Conservation (phyloP, 2,888 invertebrate genomes). For the Leucophenga maculata region DNA sequence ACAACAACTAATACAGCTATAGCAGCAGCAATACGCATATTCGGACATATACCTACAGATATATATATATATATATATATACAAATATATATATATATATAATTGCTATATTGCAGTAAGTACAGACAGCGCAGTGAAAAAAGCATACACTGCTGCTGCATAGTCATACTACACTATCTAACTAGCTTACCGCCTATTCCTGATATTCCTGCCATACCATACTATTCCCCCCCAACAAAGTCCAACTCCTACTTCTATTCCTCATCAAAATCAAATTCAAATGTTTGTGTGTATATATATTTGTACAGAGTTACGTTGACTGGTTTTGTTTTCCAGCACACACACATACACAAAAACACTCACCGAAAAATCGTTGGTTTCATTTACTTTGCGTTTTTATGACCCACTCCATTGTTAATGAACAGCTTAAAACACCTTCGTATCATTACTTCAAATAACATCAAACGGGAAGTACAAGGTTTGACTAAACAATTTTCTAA, state of each 20-base stretch:
- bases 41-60: slow-evolving; percentile 29
- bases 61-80: neutral
- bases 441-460: slow-evolving; percentile 40
- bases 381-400: slow-evolving; percentile 3
- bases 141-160: neutral
- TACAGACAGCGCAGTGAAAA: slow-evolving; percentile 42
- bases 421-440: slow-evolving; percentile 34
- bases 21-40: slow-evolving; percentile 33
- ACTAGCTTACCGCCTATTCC: neutral
- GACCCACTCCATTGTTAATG: too few relatives aligned
- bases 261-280: too few relatives aligned
- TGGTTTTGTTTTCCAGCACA: neutral
- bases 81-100: slow-evolving; percentile 27
- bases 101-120: slow-evolving; percentile 58
- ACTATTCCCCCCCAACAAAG: too few relatives aligned
- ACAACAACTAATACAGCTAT: slow-evolving; percentile 32
- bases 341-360: neutral
- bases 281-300: neutral
- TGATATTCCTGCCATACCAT: too few relatives aligned
- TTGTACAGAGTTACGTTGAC: neutral
- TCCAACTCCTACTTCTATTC: too few relatives aligned
- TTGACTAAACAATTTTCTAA: too few relatives aligned
- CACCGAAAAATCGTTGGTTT: neutral
- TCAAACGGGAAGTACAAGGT: too few relatives aligned
- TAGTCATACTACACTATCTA: neutral